These are phyloP conservation scores for Apteryx mantelli DNA, from an alignment of 2,113 vertebrate species.

Conservation along the genomic window DNA sequence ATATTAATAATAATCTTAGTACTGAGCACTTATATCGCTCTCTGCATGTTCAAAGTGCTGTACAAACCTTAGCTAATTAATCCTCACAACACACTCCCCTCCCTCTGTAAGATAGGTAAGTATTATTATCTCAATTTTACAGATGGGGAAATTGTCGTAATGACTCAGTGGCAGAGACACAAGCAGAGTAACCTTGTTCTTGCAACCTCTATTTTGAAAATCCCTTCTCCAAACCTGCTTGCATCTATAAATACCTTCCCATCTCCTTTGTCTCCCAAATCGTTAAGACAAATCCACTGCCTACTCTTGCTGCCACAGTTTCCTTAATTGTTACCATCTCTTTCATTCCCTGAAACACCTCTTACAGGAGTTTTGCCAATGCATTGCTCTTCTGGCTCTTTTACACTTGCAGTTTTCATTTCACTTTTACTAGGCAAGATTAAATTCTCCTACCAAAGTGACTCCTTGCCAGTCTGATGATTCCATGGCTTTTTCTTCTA, in stretches of 20 bases:
- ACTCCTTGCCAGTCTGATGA: neutral
- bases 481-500: neutral
- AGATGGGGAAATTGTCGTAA: constrained; percentile 69
- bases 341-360: constrained; percentile 26
- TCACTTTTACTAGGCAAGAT: neutral
- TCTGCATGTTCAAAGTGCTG: constrained; percentile 72
- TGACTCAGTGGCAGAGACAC: constrained; percentile 65
- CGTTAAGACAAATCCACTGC: constrained; percentile 47
- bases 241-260: constrained; percentile 66
- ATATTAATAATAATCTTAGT: constrained; percentile 73
- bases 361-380: constrained; percentile 35
- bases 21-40: constrained; percentile 69
- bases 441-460: neutral
- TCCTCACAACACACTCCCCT: constrained; percentile 71
- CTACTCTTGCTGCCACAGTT: constrained; percentile 46
- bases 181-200: constrained; percentile 67
- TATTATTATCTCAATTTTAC: constrained; percentile 74
- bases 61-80: constrained; percentile 74
- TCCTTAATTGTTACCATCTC: constrained; percentile 50
- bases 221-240: constrained; percentile 60
- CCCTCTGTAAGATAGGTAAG: constrained; percentile 69
- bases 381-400: neutral
- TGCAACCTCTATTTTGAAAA: constrained; percentile 70
- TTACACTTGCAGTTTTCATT: constrained; percentile 7
- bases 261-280: constrained; percentile 62